These are phyloP conservation scores for Okapia johnstoni DNA, from an alignment of 2,113 vertebrate genomes.

Conservation along the genomic window DNA sequence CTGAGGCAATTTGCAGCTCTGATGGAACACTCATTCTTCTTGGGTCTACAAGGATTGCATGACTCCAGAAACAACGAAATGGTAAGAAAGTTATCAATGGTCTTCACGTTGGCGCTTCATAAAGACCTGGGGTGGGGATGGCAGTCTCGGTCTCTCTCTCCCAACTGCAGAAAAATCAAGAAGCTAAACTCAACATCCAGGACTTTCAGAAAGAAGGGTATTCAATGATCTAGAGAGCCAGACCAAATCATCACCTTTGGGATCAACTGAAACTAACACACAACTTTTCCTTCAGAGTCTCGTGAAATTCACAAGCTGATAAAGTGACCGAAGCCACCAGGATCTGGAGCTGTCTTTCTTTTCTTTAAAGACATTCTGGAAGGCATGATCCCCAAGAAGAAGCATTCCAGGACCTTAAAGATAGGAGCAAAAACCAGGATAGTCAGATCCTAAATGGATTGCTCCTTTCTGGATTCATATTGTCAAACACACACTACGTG, in stretches of 20 bases:
- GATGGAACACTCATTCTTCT: background rate
- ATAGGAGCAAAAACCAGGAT: background rate
- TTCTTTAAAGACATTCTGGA: background rate
- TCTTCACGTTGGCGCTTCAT: background rate
- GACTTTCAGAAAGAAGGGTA: background rate
- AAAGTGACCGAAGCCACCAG: background rate
- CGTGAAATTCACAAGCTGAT: background rate
- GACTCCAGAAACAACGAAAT: background rate
- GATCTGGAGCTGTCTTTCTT: background rate
- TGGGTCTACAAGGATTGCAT: background rate
- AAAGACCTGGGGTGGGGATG: background rate
- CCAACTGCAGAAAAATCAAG: background rate
- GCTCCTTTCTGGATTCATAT: background rate
- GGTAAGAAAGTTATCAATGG: background rate
- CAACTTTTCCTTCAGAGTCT: background rate
- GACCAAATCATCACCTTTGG: too few relatives aligned
- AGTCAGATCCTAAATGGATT: fast-evolving
- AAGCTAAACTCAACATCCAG: background rate
- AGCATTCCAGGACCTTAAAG: background rate
- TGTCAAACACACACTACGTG: fast-evolving
- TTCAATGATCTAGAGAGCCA: background rate
- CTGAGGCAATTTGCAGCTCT: background rate
- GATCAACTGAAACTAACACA: background rate
- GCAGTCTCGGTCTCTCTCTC: background rate
- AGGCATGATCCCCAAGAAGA: background rate